Conservation (phyloP, 1,140 invertebrate species). For the Wiebesia pumilae region DNA sequence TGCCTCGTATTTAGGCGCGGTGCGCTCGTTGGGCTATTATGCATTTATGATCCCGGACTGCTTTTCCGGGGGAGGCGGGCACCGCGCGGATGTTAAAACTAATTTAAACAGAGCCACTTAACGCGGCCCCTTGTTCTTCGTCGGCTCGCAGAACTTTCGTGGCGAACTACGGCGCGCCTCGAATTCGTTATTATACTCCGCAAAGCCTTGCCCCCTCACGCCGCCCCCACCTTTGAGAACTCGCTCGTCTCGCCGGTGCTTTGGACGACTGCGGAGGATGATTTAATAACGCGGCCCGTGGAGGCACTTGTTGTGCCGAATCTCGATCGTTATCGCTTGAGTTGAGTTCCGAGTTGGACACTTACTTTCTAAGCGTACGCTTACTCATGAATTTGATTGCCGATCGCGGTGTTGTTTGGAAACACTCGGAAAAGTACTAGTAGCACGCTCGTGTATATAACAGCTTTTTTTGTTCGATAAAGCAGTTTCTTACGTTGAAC, state of each 20-base stretch:
- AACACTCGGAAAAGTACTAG: neutral
- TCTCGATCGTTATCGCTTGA: neutral
- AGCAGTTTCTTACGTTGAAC: too few relatives aligned
- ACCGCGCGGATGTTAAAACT: constrained; percentile 54
- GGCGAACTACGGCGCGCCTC: constrained; percentile 7
- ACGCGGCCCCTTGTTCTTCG: constrained; percentile 39
- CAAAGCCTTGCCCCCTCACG: too few relatives aligned
- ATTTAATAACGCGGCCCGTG: neutral
- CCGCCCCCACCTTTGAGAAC: neutral
- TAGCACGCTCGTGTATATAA: neutral
- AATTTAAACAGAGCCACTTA: constrained; percentile 60
- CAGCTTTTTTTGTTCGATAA: too few relatives aligned
- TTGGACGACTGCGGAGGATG: neutral
- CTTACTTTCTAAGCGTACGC: too few relatives aligned
- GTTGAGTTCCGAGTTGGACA: neutral
- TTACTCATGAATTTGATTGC: neutral
- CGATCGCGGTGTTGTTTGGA: neutral
- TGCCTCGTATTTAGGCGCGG: too few relatives aligned
- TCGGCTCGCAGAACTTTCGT: constrained; percentile 18
- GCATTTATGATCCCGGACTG: constrained; percentile 41
- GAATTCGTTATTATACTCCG: constrained; percentile 45
- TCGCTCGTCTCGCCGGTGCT: neutral
- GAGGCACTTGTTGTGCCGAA: neutral
- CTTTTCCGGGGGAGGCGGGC: constrained; percentile 19
- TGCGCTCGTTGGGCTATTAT: neutral